Conservation (phyloP, 2,113 vertebrate genomes). For the Nycticryphes semicollaris region DNA sequence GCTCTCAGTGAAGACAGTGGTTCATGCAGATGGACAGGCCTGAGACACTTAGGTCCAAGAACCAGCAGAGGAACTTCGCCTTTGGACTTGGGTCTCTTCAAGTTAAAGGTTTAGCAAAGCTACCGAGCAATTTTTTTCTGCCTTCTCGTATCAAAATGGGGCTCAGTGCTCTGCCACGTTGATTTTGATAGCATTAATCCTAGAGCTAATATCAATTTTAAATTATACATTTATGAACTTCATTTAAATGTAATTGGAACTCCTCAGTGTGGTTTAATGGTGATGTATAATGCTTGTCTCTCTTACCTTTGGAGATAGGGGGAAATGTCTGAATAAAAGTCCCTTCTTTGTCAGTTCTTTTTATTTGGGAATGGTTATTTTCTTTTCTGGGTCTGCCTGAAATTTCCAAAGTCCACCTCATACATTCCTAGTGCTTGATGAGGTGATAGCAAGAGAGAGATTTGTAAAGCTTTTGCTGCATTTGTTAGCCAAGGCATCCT, state of each 20-base stretch:
- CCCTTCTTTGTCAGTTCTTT: neutral
- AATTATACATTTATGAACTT: neutral
- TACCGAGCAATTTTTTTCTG: neutral
- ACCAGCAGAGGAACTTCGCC: accelerated
- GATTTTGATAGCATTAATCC: neutral
- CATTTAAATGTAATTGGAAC: neutral
- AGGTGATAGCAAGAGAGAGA: neutral
- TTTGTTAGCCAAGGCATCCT: neutral
- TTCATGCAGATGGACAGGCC: neutral
- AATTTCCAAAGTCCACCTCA: neutral
- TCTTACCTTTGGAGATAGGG: neutral
- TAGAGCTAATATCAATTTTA: neutral
- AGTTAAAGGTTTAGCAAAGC: neutral
- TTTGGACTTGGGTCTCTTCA: neutral
- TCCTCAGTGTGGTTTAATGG: neutral
- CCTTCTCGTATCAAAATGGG: neutral
- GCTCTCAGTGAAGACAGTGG: neutral
- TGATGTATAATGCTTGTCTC: neutral
- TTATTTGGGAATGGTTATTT: neutral
- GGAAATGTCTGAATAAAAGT: neutral
- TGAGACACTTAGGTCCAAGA: neutral
- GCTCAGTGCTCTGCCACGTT: neutral
- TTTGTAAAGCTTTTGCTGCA: neutral
- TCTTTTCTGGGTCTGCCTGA: neutral
- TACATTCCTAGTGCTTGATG: neutral